A percentile compares a stretch with the other conserved stretches of the same genome.
Evolutionary conservation across 2,797 vertebrate species (phyloP).

Genomic region (Halcyon badia): DNA sequence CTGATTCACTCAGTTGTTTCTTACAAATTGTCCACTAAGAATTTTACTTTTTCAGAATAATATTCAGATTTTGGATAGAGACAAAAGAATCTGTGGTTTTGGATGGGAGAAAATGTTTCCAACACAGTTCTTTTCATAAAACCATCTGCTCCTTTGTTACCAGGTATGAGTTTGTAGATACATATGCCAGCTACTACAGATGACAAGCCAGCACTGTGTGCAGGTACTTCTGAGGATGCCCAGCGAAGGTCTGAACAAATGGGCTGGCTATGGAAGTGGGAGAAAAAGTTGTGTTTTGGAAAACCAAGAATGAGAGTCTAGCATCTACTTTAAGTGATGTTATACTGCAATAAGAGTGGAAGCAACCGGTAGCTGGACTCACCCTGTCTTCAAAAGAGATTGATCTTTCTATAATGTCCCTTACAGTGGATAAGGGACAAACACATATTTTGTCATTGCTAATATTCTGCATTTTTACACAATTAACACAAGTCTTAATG

Average conservation of each 20-base stretch:
- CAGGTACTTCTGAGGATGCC: conserved; percentile 5
- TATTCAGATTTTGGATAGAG: not conserved
- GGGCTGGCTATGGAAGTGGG: not conserved
- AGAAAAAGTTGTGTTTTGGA: not conserved
- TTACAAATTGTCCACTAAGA: not conserved
- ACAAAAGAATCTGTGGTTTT: not conserved
- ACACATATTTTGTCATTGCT: not conserved
- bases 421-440: not conserved
- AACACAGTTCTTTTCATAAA: not conserved
- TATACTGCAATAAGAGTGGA: not conserved
- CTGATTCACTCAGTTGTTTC: not conserved
- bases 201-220: conserved; percentile 30
- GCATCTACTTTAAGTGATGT: not conserved
- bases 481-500: not conserved
- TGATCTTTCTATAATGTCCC: not conserved
- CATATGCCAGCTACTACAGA: not conserved
- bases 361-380: not conserved
- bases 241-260: conserved; percentile 2
- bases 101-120: not conserved
- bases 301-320: not conserved
- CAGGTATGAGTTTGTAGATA: not conserved
- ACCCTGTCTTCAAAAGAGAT: not conserved
- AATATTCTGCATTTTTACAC: not conserved
- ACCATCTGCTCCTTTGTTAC: conserved; percentile 42
- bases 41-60: not conserved